Conservation (phyloP, 2,888 invertebrate species). For the Branchellion lobata region DNA sequence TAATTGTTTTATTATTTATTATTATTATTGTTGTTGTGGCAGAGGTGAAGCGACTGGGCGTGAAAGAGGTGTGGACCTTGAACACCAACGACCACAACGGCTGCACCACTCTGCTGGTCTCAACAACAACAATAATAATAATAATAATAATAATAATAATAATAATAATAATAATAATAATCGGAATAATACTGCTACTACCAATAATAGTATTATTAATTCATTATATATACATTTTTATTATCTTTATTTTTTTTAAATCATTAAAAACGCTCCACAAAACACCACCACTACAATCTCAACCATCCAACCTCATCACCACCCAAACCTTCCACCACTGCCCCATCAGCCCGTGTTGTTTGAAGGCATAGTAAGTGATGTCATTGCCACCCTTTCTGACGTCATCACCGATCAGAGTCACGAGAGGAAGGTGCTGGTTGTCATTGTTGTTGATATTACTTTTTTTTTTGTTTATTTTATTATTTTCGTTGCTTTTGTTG, state of each 20-base stretch:
- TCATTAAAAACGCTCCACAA: background rate
- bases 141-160: too few relatives aligned
- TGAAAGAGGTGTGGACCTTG: conserved; percentile 79
- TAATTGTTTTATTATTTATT: background rate
- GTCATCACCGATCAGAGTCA: conserved; percentile 70
- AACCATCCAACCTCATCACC: background rate
- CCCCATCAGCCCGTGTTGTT: conserved; percentile 70
- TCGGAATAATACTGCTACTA: too few relatives aligned
- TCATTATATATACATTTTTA: too few relatives aligned
- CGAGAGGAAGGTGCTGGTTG: conserved; percentile 64
- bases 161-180: too few relatives aligned
- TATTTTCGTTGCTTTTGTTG: background rate
- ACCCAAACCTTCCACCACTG: background rate
- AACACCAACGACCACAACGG: conserved; percentile 80
- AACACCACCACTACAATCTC: conserved; percentile 1
- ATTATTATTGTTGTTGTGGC: conserved; percentile 34
- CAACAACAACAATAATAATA: too few relatives aligned
- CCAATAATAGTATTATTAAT: too few relatives aligned
- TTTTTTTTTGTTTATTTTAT: conserved; percentile 2
- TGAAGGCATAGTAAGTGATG: conserved; percentile 74
- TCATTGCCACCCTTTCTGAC: conserved; percentile 66
- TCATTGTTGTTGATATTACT: background rate
- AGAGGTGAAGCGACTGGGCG: conserved; percentile 59
- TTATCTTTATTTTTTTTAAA: background rate
- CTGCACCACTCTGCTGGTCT: conserved; percentile 78